Base-by-base conservation (phyloP, 2,888 invertebrate species). In the Aphelenchoides bicaudatus region DNA sequence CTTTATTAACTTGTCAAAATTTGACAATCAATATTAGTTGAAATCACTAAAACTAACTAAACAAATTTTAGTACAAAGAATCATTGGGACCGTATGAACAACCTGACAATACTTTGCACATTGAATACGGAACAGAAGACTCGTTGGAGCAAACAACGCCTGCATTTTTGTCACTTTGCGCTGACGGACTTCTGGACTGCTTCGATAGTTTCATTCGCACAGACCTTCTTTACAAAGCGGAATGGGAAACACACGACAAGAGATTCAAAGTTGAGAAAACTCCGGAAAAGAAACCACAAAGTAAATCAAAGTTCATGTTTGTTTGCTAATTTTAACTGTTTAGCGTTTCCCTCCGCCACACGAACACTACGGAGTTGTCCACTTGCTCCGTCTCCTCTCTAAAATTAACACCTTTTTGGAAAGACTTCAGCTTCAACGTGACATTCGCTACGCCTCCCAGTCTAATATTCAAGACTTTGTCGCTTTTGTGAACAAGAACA, bases 311-410 rank as follows among this genome's bases (percentile, higher is more conserved):
- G 10, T 34, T 10, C 34, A 34, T 34, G 10, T 34, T 34, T 34
- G 10, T n/a, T 34, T 34, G 10, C n/a, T 34, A 34, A 10, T 34
- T 34, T n/a, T 34, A 10, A 10, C 34, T 25, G 10, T 43, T 43
- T 25, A 43, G 43, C 43, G 10, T 6, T 25, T 8, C 16, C 16
- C n/a, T 43, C 43, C 10, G 34, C 10, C 34, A 21, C 43, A n/a
- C 43, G 43, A 19, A 10, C 43, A 43, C 43, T 48, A 29, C 30
- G 49, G 49, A 23, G 31, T 48, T 21, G 21, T 30, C 8, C 49
- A 48, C 21, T 16, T 48, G 49, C n/a, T 48, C 5, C 49, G 49
- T 6, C 6, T 48, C n/a, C 49, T 48, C 6, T 29, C 49, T 5
- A 48, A 48, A 30, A n/a, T 48, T 5, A 48, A 6, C 6, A 6